These are phyloP conservation scores for Trachurus trachurus DNA, from an alignment of 2,797 vertebrate species.

Conservation along the genomic window DNA sequence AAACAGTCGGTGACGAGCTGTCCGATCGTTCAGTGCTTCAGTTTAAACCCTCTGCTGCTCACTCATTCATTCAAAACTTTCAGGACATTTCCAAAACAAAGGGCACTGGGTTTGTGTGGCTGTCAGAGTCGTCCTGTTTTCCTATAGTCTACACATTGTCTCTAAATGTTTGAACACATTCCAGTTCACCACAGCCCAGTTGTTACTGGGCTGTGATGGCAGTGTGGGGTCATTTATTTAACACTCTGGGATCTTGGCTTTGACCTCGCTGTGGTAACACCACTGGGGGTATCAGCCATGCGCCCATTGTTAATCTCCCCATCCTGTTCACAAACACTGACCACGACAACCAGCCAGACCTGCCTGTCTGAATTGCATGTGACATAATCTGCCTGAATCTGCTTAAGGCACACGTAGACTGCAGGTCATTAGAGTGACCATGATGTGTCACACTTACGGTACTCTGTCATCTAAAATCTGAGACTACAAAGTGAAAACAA, in stretches of 20 bases:
- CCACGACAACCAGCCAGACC: slow-evolving; percentile 78
- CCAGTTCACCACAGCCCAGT: slow-evolving; percentile 59
- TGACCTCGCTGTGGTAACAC: slow-evolving; percentile 79
- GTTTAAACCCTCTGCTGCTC: slow-evolving; percentile 11
- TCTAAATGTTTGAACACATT: slow-evolving; percentile 74
- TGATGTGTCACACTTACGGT: slow-evolving; percentile 80
- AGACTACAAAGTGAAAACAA: slow-evolving; percentile 79
- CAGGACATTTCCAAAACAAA: slow-evolving; percentile 37
- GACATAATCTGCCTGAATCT: slow-evolving; percentile 88
- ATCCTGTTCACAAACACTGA: slow-evolving; percentile 82
- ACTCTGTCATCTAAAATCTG: slow-evolving; percentile 79
- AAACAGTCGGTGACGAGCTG: slow-evolving; percentile 20
- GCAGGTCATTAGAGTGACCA: slow-evolving; percentile 82
- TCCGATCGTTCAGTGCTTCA: slow-evolving; percentile 30
- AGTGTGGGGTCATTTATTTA: slow-evolving; percentile 82
- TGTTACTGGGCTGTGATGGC: slow-evolving; percentile 63
- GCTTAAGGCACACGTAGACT: slow-evolving; percentile 83
- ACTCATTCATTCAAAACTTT: slow-evolving; percentile 21
- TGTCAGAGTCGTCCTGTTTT: slow-evolving; percentile 54
- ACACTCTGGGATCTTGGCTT: slow-evolving; percentile 81
- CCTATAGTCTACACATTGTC: slow-evolving; percentile 56
- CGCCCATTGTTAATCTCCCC: slow-evolving; percentile 80
- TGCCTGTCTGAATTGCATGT: slow-evolving; percentile 83
- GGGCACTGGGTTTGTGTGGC: slow-evolving; percentile 46
- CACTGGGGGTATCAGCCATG: slow-evolving; percentile 80